These are phyloP conservation scores for Prochilodus magdalenae DNA, from an alignment of 2,113 vertebrate species.

Conservation along the genomic window DNA sequence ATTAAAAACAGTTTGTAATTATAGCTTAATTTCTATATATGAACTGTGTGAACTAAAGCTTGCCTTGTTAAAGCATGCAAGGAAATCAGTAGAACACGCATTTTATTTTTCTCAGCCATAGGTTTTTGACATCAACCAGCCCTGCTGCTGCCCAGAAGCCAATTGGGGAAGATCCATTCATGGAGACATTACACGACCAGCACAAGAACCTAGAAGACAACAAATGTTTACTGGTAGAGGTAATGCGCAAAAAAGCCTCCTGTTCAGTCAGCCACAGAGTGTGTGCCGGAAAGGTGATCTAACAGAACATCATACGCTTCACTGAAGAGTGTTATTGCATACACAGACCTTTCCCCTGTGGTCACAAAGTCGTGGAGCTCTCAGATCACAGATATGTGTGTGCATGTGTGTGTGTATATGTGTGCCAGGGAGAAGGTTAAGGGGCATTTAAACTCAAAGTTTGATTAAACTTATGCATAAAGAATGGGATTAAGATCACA, in stretches of 20 bases:
- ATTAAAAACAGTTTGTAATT: too few species aligned
- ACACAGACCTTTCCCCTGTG: neutral
- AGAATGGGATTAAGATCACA: too few species aligned
- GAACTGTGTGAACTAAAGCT: too few species aligned
- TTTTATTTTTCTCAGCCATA: slow-evolving; percentile 11
- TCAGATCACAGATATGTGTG: too few species aligned
- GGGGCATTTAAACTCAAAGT: too few species aligned
- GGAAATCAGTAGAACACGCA: neutral
- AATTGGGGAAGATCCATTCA: slow-evolving; percentile 2
- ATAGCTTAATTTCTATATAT: too few species aligned
- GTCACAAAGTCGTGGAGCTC: too few species aligned
- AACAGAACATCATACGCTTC: neutral
- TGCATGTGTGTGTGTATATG: too few species aligned
- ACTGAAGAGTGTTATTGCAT: neutral
- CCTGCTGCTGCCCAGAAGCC: neutral
- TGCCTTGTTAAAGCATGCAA: too few species aligned
- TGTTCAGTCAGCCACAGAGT: neutral
- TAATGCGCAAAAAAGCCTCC: slow-evolving; percentile 18
- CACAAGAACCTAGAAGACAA: slow-evolving; percentile 56
- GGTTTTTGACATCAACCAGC: neutral
- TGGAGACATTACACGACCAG: slow-evolving; percentile 37
- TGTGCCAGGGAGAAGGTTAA: too few species aligned
- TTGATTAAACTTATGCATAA: too few species aligned
- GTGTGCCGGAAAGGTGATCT: neutral
- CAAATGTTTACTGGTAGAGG: slow-evolving; percentile 69